Evolutionary conservation across 1,140 invertebrate species (phyloP).

Genomic region (Eufriesea mexicana): DNA sequence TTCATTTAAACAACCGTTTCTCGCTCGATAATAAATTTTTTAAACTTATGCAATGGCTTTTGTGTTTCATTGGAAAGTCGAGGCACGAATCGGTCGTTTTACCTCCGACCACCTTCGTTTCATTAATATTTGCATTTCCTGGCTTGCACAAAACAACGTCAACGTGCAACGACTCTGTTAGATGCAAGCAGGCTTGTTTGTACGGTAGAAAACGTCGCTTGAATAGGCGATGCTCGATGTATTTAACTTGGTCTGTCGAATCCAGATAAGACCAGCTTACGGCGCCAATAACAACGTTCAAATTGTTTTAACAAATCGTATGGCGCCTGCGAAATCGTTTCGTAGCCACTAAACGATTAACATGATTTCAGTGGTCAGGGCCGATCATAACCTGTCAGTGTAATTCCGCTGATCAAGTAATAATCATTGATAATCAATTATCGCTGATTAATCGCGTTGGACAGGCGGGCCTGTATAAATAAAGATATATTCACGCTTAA

Average conservation of each 20-base stretch:
- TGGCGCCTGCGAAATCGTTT: conserved; percentile 20
- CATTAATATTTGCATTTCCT: conserved; percentile 11
- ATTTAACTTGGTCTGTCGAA: conserved; percentile 21
- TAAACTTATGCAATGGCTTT: not conserved
- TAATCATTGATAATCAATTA: conserved; percentile 19
- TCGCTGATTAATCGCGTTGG: not conserved
- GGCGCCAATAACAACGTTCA: conserved; percentile 34
- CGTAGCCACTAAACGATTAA: not conserved
- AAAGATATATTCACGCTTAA: not conserved
- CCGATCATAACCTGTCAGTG: not conserved
- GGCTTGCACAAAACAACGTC: not conserved
- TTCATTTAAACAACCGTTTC: not conserved
- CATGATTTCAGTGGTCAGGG: conserved; percentile 36
- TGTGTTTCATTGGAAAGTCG: not conserved
- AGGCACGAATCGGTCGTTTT: not conserved
- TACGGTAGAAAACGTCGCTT: not conserved
- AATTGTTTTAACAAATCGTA: conserved; percentile 49
- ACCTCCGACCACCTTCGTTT: not conserved
- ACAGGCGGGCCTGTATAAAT: no score
- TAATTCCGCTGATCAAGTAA: no score
- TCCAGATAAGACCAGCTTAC: conserved; percentile 39
- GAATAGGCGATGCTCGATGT: conserved; percentile 11
- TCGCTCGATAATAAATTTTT: not conserved
- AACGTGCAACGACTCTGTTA: conserved; percentile 14
- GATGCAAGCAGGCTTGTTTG: not conserved